Base-by-base conservation (phyloP, 2,797 vertebrate genomes). In the Etheostoma perlongum region DNA sequence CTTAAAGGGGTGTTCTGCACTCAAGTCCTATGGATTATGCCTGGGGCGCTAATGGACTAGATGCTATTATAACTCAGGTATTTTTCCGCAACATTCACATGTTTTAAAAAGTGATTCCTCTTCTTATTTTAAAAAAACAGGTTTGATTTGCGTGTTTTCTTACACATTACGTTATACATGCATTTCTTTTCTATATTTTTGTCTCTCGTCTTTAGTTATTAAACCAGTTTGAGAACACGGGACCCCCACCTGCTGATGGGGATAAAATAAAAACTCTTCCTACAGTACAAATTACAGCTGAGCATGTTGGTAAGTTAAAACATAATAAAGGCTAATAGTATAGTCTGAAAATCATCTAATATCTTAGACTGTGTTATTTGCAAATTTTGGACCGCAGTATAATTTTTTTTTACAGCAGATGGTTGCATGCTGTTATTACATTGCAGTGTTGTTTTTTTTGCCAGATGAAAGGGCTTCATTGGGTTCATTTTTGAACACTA, bases 21-120 rank as follows among this genome's bases (percentile, higher is more conserved):
- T 99, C 98, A 58, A 99, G 97, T 93, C 98, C 98, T 4, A 99
- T 99, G 98, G 98, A 99, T 95, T 99, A 99, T 1, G 98, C 98
- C 11, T 99, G 98, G 98, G 98, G 98, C 53, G 97, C 97, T 87
- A 99, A 99, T 0, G 98, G 98, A 83, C 92, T 99, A 89, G 98
- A 99, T 75, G 96, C 97, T 19, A 99, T 99, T 87, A 99, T 99
- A 85, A 99, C 98, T 44, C 98, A 99, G 97, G 98, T 99, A 96
- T 46, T 79, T 47, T 51, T 23, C 5, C 78, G 0, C 67, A 23
- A 16, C 2, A 2, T 9, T 62, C 23, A 5, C 33, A 10, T 52
- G 5, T 55, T 44, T 25, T 54, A 15, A 65, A 65, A 25, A 60
- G 0, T n/a, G n/a, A 30, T 66, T 33, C 12, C 25, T 54, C 1